Base-by-base conservation (phyloP, 2,888 invertebrate genomes). In the Macrophya annulata region DNA sequence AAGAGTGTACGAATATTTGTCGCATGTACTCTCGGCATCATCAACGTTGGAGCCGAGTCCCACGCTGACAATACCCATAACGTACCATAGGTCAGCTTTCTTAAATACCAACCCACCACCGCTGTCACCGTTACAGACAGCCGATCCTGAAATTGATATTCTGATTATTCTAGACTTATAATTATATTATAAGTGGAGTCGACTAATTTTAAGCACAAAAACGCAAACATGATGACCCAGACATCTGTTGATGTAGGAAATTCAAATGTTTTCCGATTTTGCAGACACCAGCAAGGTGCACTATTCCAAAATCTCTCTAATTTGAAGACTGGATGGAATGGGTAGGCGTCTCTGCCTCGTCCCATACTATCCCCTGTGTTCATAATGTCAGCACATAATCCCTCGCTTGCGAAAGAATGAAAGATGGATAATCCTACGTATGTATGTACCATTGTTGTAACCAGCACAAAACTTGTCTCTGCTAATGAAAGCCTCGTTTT, bases 111-210 rank as follows among this genome's bases (percentile, higher is more conserved):
- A 89, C 59, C 94, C 94, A 15, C 94, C 94, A 0, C 94, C 94
- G 87, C 94, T 94, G 87, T 94, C 94, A 5, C 94, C 94, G 68
- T 93, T 91, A 84, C 94, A 94, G 10, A 94, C 94, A 2, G 94
- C 89, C 21, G 93, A 92, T 84, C 93, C 94, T 94, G 86, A 65
- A 90, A 89, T 79, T 21, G 10, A 5, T 17, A 25, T 17, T 5
- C 17, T 12, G 15, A 43, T 3, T 74, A 21, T 15, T 71, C 15
- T 3, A 17, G 17, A 40, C 17, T 15, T n/a, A 31, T 9, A 71
- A 71, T 40, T n/a, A 40, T 40, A 10, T n/a, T 40, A 17, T 71
- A 15, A 17, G 71, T 55, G 55, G 6, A n/a, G 1, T 51, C n/a
- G n/a, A n/a, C 31, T 31, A 31, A 31, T 10, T 17, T 9, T 5